Conservation (phyloP, 1,140 invertebrate genomes). For the Nasonia longicornis region DNA sequence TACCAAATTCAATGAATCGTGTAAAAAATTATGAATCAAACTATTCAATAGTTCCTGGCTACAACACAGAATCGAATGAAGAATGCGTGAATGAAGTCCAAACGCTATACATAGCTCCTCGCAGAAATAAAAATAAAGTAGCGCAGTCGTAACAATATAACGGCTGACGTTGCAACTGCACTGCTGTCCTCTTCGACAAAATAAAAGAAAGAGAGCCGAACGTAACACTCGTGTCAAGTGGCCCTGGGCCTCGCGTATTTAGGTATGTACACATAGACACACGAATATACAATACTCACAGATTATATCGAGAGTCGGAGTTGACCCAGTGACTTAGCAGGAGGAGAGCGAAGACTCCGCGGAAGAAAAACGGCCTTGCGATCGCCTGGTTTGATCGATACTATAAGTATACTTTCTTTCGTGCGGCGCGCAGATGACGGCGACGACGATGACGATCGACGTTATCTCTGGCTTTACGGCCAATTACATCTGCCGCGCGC, state of each 20-base stretch:
- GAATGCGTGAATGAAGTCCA: no score
- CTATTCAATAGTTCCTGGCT: no score
- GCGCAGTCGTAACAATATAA: not conserved
- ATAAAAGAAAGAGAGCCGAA: not conserved
- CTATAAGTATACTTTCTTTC: not conserved
- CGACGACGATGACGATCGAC: conserved; percentile 13
- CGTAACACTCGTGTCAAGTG: not conserved
- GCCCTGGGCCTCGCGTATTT: not conserved
- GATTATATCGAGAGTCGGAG: not conserved
- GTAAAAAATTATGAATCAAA: no score
- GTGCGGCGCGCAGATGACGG: not conserved
- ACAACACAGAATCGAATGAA: no score
- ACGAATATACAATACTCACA: conserved; percentile 14
- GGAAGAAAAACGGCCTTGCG: conserved; percentile 28
- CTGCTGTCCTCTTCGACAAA: not conserved
- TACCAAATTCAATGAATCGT: no score
- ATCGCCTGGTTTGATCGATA: conserved; percentile 26
- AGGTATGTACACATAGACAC: not conserved
- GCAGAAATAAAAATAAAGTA: not conserved
- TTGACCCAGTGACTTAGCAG: conserved; percentile 35
- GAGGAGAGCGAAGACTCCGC: not conserved
- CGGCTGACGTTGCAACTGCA: not conserved
- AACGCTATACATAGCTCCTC: no score
- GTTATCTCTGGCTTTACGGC: conserved; percentile 32
- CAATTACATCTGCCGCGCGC: conserved; percentile 24